Evolutionary conservation across 2,797 vertebrate species (phyloP), one percentile per base, ranked within the genome.

Genomic region (Amblyopsis hoosieri): DNA sequence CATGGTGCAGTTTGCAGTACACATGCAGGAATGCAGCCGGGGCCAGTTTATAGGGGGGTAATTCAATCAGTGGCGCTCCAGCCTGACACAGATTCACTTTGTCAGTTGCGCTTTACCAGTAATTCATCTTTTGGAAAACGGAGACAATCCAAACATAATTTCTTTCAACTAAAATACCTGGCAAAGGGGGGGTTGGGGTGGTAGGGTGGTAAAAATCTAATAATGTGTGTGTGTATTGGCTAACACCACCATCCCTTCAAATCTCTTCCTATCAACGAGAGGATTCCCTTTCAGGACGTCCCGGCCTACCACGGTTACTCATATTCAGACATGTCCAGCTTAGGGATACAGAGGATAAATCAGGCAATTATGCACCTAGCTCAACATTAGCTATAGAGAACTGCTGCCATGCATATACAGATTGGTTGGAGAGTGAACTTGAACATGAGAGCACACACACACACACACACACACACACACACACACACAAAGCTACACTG

Each of bases 51-150:
- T 63, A 80, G 73, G 67, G 65, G 67, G 62, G 82, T 90, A 91
- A 91, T 90, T 89, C 69, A 88, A 89, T 90, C 84, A 87, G 79
- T 64, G 49, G 73, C 63, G 72, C 79, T 86, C 76, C 64, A 72
- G 79, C 57, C 80, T 87, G 85, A 91, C 70, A 87, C 80, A 90
- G 85, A 90, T 90, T 90, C 83, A 71, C 82, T 87, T 79, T 87
- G 87, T 90, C 88, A 90, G 85, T 73, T 74, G 75, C 73, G 81
- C 75, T 78, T 86, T 81, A 87, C 79, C 76, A 79, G 84, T 88
- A 87, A 90, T 89, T 91, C 73, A 88, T 87, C 81, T 86, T 88
- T 84, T 69, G 74, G 80, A 87, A 91, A 90, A 90, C 70, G 71
- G 84, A 89, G 82, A 89, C 82, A 84, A 75, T 87, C 81, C 75